Percentiles rank a stretch among this genome's conserved stretches.
Evolutionary conservation across 2,113 vertebrate species (phyloP).

Genomic region (Podarcis cretensis): DNA sequence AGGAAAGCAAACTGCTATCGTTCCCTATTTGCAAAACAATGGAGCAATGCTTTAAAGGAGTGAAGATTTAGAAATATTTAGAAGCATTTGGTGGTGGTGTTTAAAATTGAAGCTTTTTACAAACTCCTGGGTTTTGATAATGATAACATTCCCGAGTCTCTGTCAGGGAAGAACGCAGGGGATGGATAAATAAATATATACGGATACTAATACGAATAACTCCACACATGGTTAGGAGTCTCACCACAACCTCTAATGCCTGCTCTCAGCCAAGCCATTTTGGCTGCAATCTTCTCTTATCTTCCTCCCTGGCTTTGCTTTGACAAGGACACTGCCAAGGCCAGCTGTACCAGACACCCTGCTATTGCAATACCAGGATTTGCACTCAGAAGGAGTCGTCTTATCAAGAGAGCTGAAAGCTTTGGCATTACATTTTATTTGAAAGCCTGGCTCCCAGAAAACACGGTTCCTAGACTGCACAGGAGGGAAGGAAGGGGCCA

Average conservation of each 20-base stretch:
- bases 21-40: background rate
- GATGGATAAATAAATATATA: too few species aligned
- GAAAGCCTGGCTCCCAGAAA: background rate
- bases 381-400: background rate
- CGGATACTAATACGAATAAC: too few species aligned
- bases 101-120: background rate
- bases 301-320: background rate
- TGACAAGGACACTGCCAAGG: background rate
- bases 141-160: background rate
- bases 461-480: too few species aligned
- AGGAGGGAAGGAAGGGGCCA: background rate
- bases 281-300: conserved; percentile 44
- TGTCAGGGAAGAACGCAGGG: too few species aligned
- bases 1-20: background rate
- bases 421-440: background rate
- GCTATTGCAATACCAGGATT: background rate
- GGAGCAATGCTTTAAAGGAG: background rate
- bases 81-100: background rate
- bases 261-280: conserved; percentile 62
- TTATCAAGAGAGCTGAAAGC: background rate
- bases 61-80: background rate
- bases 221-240: too few species aligned
- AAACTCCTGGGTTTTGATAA: background rate
- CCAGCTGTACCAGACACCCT: background rate
- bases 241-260: background rate